These are phyloP conservation scores for Asbolus verrucosus DNA, from an alignment of 1,140 invertebrate species.

Conservation along the genomic window DNA sequence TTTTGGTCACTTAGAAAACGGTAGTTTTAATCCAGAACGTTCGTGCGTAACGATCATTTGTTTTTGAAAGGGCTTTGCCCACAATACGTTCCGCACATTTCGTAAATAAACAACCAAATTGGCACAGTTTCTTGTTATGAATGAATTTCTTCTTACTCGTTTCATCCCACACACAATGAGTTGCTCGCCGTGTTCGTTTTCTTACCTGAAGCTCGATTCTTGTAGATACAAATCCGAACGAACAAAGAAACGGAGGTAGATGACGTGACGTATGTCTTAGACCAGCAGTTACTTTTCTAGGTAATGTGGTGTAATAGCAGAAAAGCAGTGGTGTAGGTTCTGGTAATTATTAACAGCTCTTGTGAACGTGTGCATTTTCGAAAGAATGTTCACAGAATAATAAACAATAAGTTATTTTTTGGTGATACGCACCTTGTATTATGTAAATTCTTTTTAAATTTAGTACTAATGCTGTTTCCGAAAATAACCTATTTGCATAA, in stretches of 20 bases:
- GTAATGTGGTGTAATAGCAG: conserved; percentile 1
- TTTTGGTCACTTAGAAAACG: too few species aligned
- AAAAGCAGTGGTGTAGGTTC: conserved; percentile 22
- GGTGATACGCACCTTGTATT: too few species aligned
- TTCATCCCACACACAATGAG: conserved; percentile 16
- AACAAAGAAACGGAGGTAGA: conserved; percentile 28
- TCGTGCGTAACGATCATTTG: too few species aligned
- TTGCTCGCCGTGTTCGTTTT: conserved; percentile 14
- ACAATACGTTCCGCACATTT: conserved; percentile 15
- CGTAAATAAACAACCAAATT: conserved; percentile 37
- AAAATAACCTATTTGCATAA: too few species aligned
- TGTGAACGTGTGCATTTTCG: too few species aligned
- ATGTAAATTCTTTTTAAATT: too few species aligned
- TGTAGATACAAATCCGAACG: conserved; percentile 11
- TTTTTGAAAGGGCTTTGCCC: conserved; percentile 18
- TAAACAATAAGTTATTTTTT: too few species aligned
- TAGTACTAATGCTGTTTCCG: too few species aligned
- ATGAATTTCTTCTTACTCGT: conserved; percentile 29
- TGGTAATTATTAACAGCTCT: too few species aligned
- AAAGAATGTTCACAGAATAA: too few species aligned
- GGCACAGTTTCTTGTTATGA: conserved; percentile 38
- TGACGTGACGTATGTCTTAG: conserved; percentile 24
- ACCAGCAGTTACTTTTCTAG: conserved; percentile 2
- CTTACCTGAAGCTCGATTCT: conserved; percentile 18
- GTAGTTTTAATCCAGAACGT: too few species aligned